Evolutionary conservation across 2,113 vertebrate species (phyloP), one percentile per base, ranked within the genome.

Genomic region (Hemichromis elongatus): DNA sequence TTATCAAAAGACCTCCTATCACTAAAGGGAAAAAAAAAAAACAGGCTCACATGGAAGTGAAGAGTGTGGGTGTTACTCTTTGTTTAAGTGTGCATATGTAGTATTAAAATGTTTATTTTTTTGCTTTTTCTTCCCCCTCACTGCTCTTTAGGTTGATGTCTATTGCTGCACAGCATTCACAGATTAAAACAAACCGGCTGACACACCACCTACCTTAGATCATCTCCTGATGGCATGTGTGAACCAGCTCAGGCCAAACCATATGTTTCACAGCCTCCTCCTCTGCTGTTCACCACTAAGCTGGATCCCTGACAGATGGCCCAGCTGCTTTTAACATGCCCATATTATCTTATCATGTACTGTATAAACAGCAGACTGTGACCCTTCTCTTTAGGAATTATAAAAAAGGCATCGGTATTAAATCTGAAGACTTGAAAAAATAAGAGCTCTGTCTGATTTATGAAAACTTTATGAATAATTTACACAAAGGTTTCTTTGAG

Each of bases 221-320:
- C 80, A 73, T 59, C 56, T 81, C 40, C 30, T 4, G 78, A 83
- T 84, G 28, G 40, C 3, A 11, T 50, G 82, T 78, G 86, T 66
- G 82, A 86, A 90, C 82, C 73, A 87, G 80, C 84, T 18, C 45
- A 56, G 56, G 30, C 68, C 28, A 63, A 63, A 40, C 45, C 86
- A 85, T 83, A 88, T 87, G 90, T 81, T 84, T 42, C 21, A 16
- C 78, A 18, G 57, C 80, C 26, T 77, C 73, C 13, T 80, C 80
- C 68, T 54, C 73, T 75, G 66, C 82, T 83, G 68, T 85, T 53
- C 21, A 24, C 55, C 82, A 80, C 85, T 83, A 83, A 91, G 87
- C 88, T 26, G 59, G 33, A 45, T 85, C 77, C 37, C 68, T 35
- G 55, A 88, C 91, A 90, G 91, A 93, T 88, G 87, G 21, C 54